Conservation (phyloP, 1,140 invertebrate species). For the Achatina immaculata region DNA sequence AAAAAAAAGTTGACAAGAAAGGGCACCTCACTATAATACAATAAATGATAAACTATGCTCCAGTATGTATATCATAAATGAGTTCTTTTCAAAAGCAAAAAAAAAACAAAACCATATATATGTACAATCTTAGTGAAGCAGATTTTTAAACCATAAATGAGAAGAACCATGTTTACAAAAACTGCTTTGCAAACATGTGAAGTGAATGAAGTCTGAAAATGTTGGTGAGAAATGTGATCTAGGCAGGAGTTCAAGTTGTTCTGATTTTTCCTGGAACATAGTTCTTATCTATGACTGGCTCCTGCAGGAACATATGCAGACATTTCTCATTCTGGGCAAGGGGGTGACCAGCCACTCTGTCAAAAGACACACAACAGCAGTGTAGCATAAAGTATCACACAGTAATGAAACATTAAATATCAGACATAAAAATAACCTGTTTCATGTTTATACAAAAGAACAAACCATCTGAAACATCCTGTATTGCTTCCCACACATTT, state of each 20-base stretch:
- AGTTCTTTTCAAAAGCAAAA: neutral
- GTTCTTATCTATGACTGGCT: constrained; percentile 97
- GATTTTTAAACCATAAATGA: neutral
- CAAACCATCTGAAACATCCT: no score
- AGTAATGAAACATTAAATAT: no score
- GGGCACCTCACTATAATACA: no score
- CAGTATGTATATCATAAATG: neutral
- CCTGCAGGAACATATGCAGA: constrained; percentile 99
- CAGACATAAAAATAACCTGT: no score
- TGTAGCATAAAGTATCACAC: no score
- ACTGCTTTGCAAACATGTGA: neutral
- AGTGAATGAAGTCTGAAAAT: neutral
- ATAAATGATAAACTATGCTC: no score
- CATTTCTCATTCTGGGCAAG: constrained; percentile 99
- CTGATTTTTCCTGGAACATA: constrained; percentile 99
- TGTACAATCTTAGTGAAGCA: neutral
- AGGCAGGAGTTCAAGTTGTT: constrained; percentile 73
- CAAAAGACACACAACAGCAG: constrained; percentile 63
- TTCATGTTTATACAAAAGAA: constrained; percentile 7
- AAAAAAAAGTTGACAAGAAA: no score
- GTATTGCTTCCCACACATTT: no score
- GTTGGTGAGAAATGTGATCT: neutral
- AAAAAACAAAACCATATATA: neutral
- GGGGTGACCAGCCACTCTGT: constrained; percentile 98
- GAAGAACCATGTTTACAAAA: neutral